These are phyloP conservation scores for Ceyx cyanopectus DNA, from an alignment of 2,113 vertebrate genomes.

Conservation along the genomic window DNA sequence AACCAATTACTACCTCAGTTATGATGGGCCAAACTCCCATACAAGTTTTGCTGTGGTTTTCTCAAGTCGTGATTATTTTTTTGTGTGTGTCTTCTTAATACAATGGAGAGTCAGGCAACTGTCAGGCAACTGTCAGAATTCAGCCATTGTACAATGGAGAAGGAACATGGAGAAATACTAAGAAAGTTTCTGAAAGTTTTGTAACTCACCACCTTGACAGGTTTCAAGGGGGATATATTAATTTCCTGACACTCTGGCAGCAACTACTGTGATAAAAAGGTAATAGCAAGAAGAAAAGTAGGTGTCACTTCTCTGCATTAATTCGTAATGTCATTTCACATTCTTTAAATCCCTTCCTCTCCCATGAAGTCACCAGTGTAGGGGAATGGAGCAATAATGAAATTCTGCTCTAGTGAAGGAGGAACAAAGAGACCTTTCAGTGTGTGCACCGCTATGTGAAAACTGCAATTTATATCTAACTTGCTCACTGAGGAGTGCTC, in stretches of 20 bases:
- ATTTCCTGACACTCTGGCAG: slow-evolving; percentile 15
- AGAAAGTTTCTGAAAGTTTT: neutral
- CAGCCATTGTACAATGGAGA: neutral
- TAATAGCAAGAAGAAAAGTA: slow-evolving; percentile 9
- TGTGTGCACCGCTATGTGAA: neutral
- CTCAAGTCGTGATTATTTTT: neutral
- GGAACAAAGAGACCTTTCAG: neutral
- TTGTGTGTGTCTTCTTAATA: neutral
- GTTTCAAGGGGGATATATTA: neutral
- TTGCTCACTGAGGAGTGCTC: neutral
- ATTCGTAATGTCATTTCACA: neutral
- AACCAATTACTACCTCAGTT: neutral
- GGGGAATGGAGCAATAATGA: neutral
- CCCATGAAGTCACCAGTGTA: neutral
- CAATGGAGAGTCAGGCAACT: rapidly evolving
- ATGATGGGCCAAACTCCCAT: neutral
- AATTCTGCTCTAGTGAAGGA: neutral
- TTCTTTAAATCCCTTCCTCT: slow-evolving; percentile 13
- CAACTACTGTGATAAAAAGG: neutral
- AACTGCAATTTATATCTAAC: neutral
- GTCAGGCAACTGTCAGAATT: neutral
- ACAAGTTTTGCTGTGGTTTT: neutral
- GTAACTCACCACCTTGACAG: neutral
- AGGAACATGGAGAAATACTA: neutral
- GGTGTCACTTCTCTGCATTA: neutral